Evolutionary conservation across 2,797 vertebrate species (phyloP).

Genomic region (Mionectes olivaceus): DNA sequence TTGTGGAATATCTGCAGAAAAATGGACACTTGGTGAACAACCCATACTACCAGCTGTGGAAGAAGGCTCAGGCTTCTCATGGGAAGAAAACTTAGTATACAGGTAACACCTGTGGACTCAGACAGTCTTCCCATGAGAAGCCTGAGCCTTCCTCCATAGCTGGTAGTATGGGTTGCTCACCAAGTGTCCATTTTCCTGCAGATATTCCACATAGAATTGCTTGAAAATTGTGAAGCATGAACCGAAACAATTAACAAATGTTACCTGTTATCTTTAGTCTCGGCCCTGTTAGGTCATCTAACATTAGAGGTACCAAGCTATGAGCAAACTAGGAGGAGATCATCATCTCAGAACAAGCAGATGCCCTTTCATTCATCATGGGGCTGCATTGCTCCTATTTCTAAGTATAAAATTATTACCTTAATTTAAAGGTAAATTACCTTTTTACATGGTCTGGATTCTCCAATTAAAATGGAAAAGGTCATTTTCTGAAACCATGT

Average conservation of each 20-base stretch:
- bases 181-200: no score
- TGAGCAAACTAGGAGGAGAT: not conserved
- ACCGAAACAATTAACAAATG: not conserved
- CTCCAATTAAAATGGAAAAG: not conserved
- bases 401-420: not conserved
- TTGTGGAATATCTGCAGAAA: not conserved
- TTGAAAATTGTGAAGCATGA: fast-evolving
- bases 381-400: not conserved
- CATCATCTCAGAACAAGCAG: not conserved
- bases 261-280: not conserved
- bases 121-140: no score
- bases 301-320: not conserved
- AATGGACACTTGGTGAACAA: no score
- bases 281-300: not conserved
- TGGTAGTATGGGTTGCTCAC: no score
- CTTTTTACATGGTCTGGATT: not conserved
- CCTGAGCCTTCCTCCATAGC: no score
- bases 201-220: not conserved
- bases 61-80: no score
- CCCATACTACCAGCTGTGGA: no score
- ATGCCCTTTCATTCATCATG: not conserved
- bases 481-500: not conserved
- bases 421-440: not conserved
- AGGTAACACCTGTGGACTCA: no score
- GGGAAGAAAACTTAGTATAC: no score